Evolutionary conservation across 2,888 invertebrate species (phyloP), one percentile per base, ranked within the genome.

Genomic region (Halictus ligatus): DNA sequence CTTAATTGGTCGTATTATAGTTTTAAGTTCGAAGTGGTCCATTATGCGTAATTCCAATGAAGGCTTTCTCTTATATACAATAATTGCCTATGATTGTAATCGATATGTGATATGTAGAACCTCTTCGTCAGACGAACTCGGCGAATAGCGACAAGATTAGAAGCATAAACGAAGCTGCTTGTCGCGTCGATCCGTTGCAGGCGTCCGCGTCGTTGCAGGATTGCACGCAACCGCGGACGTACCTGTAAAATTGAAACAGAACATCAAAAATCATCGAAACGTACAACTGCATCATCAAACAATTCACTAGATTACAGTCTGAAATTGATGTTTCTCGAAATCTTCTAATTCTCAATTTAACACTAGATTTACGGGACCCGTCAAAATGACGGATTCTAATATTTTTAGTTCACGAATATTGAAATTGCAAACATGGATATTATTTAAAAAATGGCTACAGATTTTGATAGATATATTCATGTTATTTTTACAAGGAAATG

Each of bases 191-290:
- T 75, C 80, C 84, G 94, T 99, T 99, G 95, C 99, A 99, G 15
- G 98, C 99, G 95, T 99, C 99, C 0, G 98, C 98, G 94, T 98
- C 98, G 94, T 97, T 98, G 95, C 99, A 99, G 93, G 98, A 98
- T 94, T 99, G 98, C n/a, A 99, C 97, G 95, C 99, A 99, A 79
- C 99, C 99, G 92, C 97, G 97, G 86, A 98, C 98, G 94, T 98
- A 98, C 94, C 98, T 98, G 95, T 2, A 72, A 82, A 82, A 83
- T 60, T 35, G 10, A 6, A 46, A 80, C 50, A 67, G 8, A 58
- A 13, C 72, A 48, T 81, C 43, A 72, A 3, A 72, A 1, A 29
- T 48, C 6, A 21, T 13, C 29, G 1, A 72, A 64, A 46, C 13
- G 29, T 25, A 18, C 25, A 1, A 13, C 18, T 7, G 4, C 21